Evolutionary conservation across 2,888 invertebrate species (phyloP).

Genomic region (Molorchus minor): DNA sequence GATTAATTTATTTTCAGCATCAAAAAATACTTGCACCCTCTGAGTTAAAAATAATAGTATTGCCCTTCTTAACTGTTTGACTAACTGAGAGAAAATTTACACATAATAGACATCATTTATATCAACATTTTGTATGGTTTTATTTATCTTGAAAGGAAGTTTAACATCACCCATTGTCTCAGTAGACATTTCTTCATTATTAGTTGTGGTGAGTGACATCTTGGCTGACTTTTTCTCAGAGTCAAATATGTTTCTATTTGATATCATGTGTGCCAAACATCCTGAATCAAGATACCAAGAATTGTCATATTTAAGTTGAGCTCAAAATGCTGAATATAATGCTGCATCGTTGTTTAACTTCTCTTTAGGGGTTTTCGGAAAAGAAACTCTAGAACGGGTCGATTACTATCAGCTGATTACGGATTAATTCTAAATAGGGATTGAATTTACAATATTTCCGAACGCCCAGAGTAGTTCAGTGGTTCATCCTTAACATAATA

Average conservation of each 20-base stretch:
- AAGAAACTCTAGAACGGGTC: too few relatives aligned
- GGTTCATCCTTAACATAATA: too few relatives aligned
- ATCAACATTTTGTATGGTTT: slow-evolving; percentile 5
- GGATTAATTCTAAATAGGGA: too few relatives aligned
- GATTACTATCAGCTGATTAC: too few relatives aligned
- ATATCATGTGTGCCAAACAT: background rate
- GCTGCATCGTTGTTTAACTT: slow-evolving; percentile 1
- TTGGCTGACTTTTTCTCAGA: slow-evolving; percentile 4
- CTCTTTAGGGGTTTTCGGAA: too few relatives aligned
- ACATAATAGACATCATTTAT: slow-evolving; percentile 1
- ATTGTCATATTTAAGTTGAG: too few relatives aligned
- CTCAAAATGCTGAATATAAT: slow-evolving; percentile 12
- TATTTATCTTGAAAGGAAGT: too few relatives aligned
- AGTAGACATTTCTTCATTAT: slow-evolving; percentile 14
- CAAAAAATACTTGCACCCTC: background rate
- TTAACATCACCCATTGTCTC: slow-evolving; percentile 1
- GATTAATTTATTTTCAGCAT: slow-evolving; percentile 7
- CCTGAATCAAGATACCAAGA: slow-evolving; percentile 2
- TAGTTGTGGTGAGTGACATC: slow-evolving; percentile 7
- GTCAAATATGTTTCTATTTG: background rate
- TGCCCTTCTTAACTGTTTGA: slow-evolving; percentile 9
- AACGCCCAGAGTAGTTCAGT: too few relatives aligned
- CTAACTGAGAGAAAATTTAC: slow-evolving; percentile 14
- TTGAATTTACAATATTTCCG: too few relatives aligned
- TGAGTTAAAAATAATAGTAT: slow-evolving; percentile 6